Evolutionary conservation across 2,113 vertebrate species (phyloP), one percentile per base, ranked within the genome.

Genomic region (Pholis gunnellus): DNA sequence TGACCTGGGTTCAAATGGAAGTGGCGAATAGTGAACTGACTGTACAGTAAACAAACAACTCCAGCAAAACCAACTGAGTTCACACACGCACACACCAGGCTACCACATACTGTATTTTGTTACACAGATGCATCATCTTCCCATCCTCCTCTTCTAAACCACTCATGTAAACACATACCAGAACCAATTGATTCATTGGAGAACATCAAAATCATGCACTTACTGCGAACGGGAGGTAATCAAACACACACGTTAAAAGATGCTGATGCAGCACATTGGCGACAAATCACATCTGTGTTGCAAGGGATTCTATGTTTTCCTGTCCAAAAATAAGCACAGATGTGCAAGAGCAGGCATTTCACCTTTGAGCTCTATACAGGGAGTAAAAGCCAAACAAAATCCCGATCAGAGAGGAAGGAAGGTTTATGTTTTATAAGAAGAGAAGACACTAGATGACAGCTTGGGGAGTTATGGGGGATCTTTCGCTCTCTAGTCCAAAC

Each of bases 401-500:
- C 54, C 57, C 44, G 34, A 48, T 60, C 64, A 70, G 20, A 57
- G 61, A 57, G 57, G 65, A 8, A 76, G 46, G 36, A 69, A 15
- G 75, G 60, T 84, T 78, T 84, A 73, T 50, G 27, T 79, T 83
- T 48, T 31, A 71, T 56, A 57, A 57, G 42, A 70, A 44, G 15
- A 80, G 83, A 85, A 71, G 59, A 87, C 69, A 68, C 56, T 9
- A 42, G 29, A 82, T 81, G 76, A 85, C 78, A 82, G 68, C 2
- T 15, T 74, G 75, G 88, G 75, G 80, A 83, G 72, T 82, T 80
- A 87, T 54, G 27, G 64, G n/a, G 27, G 31, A 75, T 87, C 77
- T 64, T 85, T 79, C 78, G 38, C 65, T 71, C 72, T 64, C 50
- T 63, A 79, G 78, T 84, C 65, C 87, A 90, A 91, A 89, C 89